Conservation (phyloP, 2,113 vertebrate species). For the Phaethornis superciliosus region DNA sequence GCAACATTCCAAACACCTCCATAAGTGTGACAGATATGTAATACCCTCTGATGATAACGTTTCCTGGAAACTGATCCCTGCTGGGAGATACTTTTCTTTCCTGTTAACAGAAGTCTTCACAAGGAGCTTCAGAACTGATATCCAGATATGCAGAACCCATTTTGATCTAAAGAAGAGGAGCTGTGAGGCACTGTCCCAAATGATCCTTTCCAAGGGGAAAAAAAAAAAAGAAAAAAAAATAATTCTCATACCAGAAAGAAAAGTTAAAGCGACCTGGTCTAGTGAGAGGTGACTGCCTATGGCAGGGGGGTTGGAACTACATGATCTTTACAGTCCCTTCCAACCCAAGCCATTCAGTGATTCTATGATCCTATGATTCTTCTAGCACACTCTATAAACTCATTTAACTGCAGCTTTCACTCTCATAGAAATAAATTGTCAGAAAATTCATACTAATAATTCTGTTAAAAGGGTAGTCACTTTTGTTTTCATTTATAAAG, state of each 20-base stretch:
- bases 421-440: background rate
- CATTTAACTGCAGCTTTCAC: background rate
- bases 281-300: too few relatives aligned
- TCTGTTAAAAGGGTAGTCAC: background rate
- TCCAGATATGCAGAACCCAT: background rate
- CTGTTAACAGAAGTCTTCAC: background rate
- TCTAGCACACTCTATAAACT: background rate
- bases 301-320: too few relatives aligned
- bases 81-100: background rate
- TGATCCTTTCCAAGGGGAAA: background rate
- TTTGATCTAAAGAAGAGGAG: background rate
- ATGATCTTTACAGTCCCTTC: too few relatives aligned
- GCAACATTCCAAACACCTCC: background rate
- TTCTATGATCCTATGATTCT: background rate
- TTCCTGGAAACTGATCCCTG: background rate
- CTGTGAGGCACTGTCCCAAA: background rate
- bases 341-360: too few relatives aligned
- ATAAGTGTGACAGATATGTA: background rate
- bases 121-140: background rate
- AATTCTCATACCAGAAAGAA: background rate
- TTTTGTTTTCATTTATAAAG: background rate
- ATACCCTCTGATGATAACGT: background rate
- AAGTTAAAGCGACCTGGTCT: background rate
- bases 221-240: too few relatives aligned
- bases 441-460: background rate